Base-by-base conservation (phyloP, 2,797 vertebrate species). In the Varecia variegata region DNA sequence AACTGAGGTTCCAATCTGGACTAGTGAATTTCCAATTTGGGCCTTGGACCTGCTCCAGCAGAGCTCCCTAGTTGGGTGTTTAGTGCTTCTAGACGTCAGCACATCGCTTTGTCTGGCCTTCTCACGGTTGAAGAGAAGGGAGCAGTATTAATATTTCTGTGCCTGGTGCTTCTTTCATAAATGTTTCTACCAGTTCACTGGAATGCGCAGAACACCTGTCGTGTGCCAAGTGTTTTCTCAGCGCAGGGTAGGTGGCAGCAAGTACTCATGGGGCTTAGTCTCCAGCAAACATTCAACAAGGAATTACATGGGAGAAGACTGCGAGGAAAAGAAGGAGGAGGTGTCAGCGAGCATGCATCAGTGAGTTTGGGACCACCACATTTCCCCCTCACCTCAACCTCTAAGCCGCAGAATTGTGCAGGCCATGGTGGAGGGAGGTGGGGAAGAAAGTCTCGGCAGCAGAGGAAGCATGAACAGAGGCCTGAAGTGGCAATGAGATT, bases 341-440 rank as follows among this genome's bases (percentile, higher is more conserved):
- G 30, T 38, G 47, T 21, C 7, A 0, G 7, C 0, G 12, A 38
- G 68, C 2, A 1, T 25, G 17, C 6, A 0, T 27, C 17, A 1
- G 30, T 21, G 3, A 30, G 32, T 60, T 43, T 47, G 60, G 73
- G 90, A 40, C 12, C 30, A 9, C 62, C 62, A 5, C 20, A 20
- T 25, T 32, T 74, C n/a, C 20, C 17, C 20, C 7, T 12, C 6
- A 3, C 30, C 50, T 85, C 38, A 32, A 1, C 12, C 25, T 86
- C 70, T 38, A 7, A 68, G n/a, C 71, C 25, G 7, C 30, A 73
- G 38, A 45, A 32, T 45, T 35, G 32, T 77, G 67, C 60, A 54
- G 47, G 45, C 20, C 25, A 0, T n/a, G 62, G 17, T 67, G 62
- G 62, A 2, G 17, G 13, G 7, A 88, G 82, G 47, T 7, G 2